Evolutionary conservation across 1,140 invertebrate genomes (phyloP).

Genomic region (Nephotettix cincticeps): DNA sequence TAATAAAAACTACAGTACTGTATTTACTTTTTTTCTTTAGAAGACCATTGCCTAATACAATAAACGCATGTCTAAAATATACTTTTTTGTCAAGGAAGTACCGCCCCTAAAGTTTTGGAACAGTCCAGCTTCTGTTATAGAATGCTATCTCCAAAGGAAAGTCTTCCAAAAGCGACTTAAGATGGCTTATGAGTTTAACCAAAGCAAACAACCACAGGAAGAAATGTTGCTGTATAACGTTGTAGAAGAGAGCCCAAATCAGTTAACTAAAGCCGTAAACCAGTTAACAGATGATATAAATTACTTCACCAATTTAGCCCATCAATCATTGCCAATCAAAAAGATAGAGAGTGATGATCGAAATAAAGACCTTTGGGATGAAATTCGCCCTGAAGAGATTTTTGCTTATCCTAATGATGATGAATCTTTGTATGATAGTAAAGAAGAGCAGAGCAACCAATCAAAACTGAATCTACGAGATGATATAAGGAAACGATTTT

Average conservation of each 20-base stretch:
- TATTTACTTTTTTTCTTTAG: background rate
- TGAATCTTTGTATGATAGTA: background rate
- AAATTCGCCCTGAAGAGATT: background rate
- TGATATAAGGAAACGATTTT: background rate
- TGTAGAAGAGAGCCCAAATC: background rate
- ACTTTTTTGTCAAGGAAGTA: background rate
- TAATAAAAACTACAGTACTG: background rate
- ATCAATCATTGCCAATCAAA: background rate
- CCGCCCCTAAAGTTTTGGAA: slow-evolving; percentile 8
- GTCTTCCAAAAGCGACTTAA: background rate
- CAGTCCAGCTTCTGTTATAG: background rate
- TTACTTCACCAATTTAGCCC: background rate
- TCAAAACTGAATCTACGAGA: background rate
- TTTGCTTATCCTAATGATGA: background rate
- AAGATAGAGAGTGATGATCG: background rate
- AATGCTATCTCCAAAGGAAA: background rate
- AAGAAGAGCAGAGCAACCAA: background rate
- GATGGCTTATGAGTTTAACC: background rate
- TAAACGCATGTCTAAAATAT: background rate
- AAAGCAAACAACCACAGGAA: background rate
- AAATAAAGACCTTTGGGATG: background rate
- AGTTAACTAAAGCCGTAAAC: background rate
- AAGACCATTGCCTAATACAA: background rate
- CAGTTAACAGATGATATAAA: background rate
- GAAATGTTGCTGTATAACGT: background rate